A percentile compares a stretch with the other conserved stretches of the same genome.
These are phyloP conservation scores for Sebastes minor DNA, from an alignment of 2,797 vertebrate genomes.

Conservation along the genomic window DNA sequence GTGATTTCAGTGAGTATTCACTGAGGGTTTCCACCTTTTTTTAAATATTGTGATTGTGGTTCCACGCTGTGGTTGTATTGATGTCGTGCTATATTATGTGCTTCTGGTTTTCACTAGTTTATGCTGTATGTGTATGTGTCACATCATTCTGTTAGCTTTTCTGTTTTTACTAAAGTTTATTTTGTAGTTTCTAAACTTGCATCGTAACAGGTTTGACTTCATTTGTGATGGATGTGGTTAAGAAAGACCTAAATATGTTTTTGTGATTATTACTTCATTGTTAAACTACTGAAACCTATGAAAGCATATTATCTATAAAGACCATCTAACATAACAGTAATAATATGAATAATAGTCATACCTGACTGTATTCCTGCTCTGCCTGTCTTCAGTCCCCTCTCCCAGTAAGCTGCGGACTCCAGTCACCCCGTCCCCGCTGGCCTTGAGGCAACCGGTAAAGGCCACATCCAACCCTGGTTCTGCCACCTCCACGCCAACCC, in stretches of 20 bases:
- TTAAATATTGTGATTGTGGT: constrained; percentile 64
- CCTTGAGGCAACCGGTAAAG: constrained; percentile 94
- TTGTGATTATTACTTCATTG: constrained; percentile 31
- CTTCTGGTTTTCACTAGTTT: constrained; percentile 40
- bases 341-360: not conserved
- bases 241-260: not conserved
- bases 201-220: constrained; percentile 18
- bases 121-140: constrained; percentile 21
- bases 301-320: not conserved
- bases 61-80: constrained; percentile 52
- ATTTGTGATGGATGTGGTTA: constrained; percentile 29
- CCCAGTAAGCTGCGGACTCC: constrained; percentile 95
- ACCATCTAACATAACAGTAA: too few relatives aligned
- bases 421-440: constrained; percentile 90
- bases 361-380: constrained; percentile 20
- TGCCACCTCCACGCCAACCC: constrained; percentile 87
- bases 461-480: constrained; percentile 88
- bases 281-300: not conserved
- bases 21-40: constrained; percentile 65
- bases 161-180: constrained; percentile 7
- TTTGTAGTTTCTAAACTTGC: constrained; percentile 17
- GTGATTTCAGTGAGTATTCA: constrained; percentile 89
- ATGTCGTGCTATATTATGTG: constrained; percentile 45
- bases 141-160: constrained; percentile 33
- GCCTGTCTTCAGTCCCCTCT: constrained; percentile 88